Evolutionary conservation across 2,797 vertebrate genomes (phyloP).

Genomic region (Enteromius argenteus): DNA sequence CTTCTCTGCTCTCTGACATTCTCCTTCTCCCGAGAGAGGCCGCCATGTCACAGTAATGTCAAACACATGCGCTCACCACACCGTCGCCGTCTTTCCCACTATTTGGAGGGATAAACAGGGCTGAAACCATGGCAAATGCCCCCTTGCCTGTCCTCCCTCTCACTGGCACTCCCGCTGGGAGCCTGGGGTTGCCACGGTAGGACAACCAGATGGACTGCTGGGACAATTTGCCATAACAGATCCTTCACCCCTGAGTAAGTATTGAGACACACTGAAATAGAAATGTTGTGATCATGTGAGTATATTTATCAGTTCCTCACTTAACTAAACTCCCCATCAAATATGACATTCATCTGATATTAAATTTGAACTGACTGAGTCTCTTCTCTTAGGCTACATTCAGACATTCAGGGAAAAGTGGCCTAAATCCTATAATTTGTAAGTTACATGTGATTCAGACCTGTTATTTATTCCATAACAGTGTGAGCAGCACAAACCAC

Average conservation of each 20-base stretch:
- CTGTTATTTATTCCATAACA: background rate
- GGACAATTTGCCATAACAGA: conserved; percentile 6
- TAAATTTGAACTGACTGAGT: background rate
- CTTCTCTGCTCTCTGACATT: conserved; percentile 78
- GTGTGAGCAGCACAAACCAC: background rate
- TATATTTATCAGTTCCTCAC: background rate
- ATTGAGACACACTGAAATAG: background rate
- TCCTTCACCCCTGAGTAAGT: background rate
- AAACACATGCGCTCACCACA: conserved; percentile 82
- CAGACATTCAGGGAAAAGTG: background rate
- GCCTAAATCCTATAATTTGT: background rate
- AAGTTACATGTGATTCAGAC: background rate
- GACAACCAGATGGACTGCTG: conserved; percentile 1
- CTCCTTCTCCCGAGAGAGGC: conserved; percentile 78
- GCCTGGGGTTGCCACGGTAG: conserved; percentile 2
- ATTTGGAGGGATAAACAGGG: conserved; percentile 66
- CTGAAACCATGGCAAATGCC: conserved; percentile 65
- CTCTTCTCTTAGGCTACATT: background rate
- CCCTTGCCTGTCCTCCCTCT: conserved; percentile 6
- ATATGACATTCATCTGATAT: background rate
- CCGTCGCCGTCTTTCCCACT: conserved; percentile 66
- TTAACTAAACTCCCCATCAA: conserved; percentile 28
- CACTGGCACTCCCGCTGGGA: conserved; percentile 30
- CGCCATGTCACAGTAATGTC: conserved; percentile 84
- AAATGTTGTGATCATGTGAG: background rate